These are phyloP conservation scores for Drosophila mercatorum DNA, from an alignment of 2,888 invertebrate species.

Conservation along the genomic window DNA sequence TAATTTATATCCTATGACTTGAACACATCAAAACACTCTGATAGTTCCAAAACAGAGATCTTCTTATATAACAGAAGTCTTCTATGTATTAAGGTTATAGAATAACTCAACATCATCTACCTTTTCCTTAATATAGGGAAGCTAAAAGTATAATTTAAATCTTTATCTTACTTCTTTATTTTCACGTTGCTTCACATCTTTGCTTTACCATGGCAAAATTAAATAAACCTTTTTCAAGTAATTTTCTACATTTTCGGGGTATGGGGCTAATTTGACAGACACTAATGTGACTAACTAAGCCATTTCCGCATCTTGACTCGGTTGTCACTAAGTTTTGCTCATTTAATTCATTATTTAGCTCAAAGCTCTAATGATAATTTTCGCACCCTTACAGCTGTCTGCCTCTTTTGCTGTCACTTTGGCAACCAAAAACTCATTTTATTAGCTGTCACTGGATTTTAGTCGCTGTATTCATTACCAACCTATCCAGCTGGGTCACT, in stretches of 20 bases:
- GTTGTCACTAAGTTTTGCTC: not conserved
- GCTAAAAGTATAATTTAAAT: not conserved
- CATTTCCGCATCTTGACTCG: not conserved
- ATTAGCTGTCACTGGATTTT: not conserved
- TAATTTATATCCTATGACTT: too few species aligned
- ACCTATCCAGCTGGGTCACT: not conserved
- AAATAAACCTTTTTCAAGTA: not conserved
- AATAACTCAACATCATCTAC: not conserved
- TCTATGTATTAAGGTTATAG: too few species aligned
- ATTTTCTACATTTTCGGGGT: not conserved
- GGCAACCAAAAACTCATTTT: not conserved
- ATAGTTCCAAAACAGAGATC: too few species aligned
- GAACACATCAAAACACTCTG: too few species aligned
- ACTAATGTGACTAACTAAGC: conserved; percentile 4
- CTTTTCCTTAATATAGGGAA: not conserved
- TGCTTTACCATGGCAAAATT: not conserved
- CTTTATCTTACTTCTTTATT: not conserved
- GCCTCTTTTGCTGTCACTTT: not conserved
- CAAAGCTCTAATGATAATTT: not conserved
- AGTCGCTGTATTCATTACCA: not conserved
- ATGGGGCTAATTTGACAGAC: not conserved
- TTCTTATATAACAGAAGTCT: too few species aligned
- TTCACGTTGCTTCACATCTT: not conserved
- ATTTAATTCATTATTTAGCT: not conserved
- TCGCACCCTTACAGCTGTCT: not conserved